phyloP scores from a whole-genome alignment of 2,113 vertebrate species.

The Dinomys branickii region DNA sequence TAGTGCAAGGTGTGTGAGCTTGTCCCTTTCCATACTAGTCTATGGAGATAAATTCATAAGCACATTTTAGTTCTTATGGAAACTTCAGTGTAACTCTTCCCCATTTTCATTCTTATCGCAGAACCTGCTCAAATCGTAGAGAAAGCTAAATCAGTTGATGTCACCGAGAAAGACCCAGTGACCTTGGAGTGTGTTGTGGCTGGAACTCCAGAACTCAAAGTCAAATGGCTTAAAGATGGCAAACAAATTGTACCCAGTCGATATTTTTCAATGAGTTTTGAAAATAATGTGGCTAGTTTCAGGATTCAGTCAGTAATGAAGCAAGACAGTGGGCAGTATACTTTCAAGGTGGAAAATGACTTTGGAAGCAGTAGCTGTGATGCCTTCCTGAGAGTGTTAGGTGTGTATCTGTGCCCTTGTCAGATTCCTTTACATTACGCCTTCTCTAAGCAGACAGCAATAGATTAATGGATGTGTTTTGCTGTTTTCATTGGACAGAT shows the following conservation, averaged over 20 bases:
- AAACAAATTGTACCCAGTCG: conserved; percentile 94
- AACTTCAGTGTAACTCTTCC: conserved; percentile 48
- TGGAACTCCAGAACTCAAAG: conserved; percentile 96
- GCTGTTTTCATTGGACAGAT: conserved; percentile 89
- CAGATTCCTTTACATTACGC: not conserved
- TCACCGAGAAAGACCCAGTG: conserved; percentile 95
- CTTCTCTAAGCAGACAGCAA: conserved; percentile 41
- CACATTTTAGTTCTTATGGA: not conserved
- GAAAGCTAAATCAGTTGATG: conserved; percentile 94
- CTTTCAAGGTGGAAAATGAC: conserved; percentile 95
- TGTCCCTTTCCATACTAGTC: not conserved
- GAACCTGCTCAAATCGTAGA: conserved; percentile 96
- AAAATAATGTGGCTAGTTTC: conserved; percentile 94
- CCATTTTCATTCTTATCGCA: conserved; percentile 83
- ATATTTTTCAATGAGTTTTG: conserved; percentile 95
- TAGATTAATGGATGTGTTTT: conserved; percentile 75
- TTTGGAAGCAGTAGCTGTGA: conserved; percentile 94
- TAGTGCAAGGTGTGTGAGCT: conserved; percentile 94
- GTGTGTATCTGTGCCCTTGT: conserved; percentile 87
- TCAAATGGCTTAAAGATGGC: conserved; percentile 96
- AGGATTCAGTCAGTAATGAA: conserved; percentile 93
- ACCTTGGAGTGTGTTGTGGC: conserved; percentile 95
- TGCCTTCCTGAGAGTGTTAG: conserved; percentile 92
- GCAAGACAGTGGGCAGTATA: conserved; percentile 94
- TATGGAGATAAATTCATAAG: conserved; percentile 22